phyloP scores from a whole-genome alignment of 2,797 vertebrate species.

The Rhincodon typus region DNA sequence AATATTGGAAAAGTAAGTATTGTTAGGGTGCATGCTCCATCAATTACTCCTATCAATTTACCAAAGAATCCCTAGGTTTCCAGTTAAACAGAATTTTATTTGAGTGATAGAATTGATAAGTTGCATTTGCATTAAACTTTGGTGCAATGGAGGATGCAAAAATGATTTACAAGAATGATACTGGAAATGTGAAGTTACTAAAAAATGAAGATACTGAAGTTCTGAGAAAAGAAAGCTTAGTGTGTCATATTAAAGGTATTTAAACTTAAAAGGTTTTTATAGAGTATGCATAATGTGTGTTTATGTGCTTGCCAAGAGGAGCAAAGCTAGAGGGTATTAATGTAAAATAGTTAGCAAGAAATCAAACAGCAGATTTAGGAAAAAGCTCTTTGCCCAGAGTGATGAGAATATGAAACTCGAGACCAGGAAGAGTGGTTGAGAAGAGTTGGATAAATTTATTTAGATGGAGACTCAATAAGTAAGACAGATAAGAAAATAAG shows the following conservation, averaged over 20 bases:
- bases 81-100: background rate
- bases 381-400: background rate
- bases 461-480: background rate
- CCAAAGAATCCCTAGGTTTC: background rate
- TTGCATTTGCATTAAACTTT: background rate
- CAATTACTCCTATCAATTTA: slow-evolving; percentile 2
- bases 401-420: background rate
- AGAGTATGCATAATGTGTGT: background rate
- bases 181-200: too few relatives aligned
- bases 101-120: background rate
- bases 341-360: background rate
- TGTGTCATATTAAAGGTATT: background rate
- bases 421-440: background rate
- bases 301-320: background rate
- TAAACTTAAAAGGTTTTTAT: background rate
- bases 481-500: background rate
- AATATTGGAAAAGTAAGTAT: slow-evolving; percentile 82
- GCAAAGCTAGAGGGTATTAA: background rate
- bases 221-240: background rate
- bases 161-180: too few relatives aligned
- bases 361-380: background rate
- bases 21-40: background rate
- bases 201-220: background rate
- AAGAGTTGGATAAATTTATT: background rate
- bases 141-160: background rate